Evolutionary conservation across 2,888 invertebrate species (phyloP).

Genomic region (Xestoiulus laeticollis): DNA sequence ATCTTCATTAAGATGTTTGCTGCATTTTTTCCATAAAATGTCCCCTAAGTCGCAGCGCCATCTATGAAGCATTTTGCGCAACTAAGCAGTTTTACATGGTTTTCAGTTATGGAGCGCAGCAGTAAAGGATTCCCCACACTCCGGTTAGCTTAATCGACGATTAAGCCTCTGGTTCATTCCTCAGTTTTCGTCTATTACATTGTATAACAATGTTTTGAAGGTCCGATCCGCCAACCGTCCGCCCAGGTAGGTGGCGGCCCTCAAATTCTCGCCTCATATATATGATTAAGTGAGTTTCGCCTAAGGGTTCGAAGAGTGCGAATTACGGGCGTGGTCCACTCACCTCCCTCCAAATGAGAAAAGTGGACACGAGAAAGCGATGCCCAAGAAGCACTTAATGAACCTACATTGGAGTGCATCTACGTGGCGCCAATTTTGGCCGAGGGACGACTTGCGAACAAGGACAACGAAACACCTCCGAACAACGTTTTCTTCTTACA

Average conservation of each 20-base stretch:
- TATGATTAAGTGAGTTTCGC: constrained; percentile 19
- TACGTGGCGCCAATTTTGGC: constrained; percentile 19
- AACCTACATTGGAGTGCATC: background rate
- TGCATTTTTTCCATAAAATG: no score
- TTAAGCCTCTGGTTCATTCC: background rate
- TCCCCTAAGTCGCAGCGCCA: background rate
- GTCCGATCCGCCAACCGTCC: background rate
- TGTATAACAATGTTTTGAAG: no score
- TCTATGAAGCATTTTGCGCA: background rate
- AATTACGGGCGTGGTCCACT: constrained; percentile 26
- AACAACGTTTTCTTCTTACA: background rate
- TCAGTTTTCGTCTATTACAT: background rate
- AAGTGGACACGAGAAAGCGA: constrained; percentile 20
- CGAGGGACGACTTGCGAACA: background rate
- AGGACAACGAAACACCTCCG: background rate
- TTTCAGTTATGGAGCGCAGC: background rate
- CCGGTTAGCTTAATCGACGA: background rate
- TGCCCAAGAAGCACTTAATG: constrained; percentile 26
- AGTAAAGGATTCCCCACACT: background rate
- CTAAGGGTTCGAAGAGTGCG: background rate
- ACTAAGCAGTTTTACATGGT: background rate
- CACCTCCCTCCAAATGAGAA: constrained; percentile 4
- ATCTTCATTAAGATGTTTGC: no score
- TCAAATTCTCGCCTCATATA: background rate
- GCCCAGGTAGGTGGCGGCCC: constrained; percentile 1